Percentiles rank a stretch among this genome's conserved stretches.
phyloP scores from a whole-genome alignment of 2,797 vertebrate genomes.

The Notoglanidium macrostoma region DNA sequence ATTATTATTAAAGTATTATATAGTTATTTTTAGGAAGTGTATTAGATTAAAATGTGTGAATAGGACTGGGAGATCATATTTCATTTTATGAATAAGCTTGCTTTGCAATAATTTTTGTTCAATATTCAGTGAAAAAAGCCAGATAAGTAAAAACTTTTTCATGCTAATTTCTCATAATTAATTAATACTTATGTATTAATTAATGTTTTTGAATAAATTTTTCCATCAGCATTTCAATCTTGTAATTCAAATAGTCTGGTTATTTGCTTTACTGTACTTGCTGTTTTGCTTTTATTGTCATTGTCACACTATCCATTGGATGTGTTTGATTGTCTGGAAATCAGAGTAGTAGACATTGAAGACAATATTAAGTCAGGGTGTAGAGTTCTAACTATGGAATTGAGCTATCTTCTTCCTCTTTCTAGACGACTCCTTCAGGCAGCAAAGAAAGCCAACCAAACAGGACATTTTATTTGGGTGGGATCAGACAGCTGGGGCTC shows the following conservation, averaged over 20 bases:
- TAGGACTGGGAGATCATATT: background rate
- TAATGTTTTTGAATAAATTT: background rate
- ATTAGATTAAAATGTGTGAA: background rate
- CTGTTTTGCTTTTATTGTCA: background rate
- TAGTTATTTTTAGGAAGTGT: background rate
- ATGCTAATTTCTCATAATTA: background rate
- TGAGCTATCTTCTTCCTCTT: constrained; percentile 53
- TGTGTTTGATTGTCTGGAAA: background rate
- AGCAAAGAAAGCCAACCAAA: constrained; percentile 93
- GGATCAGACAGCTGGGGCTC: constrained; percentile 99
- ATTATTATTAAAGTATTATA: too few species aligned
- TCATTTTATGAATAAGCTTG: background rate
- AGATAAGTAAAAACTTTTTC: background rate
- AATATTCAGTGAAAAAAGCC: too few species aligned
- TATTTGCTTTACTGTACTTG: background rate
- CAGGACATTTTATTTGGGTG: constrained; percentile 98
- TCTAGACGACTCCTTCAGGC: constrained; percentile 89
- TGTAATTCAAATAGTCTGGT: background rate
- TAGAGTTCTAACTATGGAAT: background rate
- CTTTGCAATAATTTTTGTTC: background rate
- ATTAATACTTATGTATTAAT: background rate
- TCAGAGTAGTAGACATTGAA: background rate
- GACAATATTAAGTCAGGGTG: background rate
- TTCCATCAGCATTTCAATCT: background rate
- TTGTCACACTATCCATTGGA: background rate